phyloP scores from a whole-genome alignment of 2,113 vertebrate species.

The Mustela lutreola region DNA sequence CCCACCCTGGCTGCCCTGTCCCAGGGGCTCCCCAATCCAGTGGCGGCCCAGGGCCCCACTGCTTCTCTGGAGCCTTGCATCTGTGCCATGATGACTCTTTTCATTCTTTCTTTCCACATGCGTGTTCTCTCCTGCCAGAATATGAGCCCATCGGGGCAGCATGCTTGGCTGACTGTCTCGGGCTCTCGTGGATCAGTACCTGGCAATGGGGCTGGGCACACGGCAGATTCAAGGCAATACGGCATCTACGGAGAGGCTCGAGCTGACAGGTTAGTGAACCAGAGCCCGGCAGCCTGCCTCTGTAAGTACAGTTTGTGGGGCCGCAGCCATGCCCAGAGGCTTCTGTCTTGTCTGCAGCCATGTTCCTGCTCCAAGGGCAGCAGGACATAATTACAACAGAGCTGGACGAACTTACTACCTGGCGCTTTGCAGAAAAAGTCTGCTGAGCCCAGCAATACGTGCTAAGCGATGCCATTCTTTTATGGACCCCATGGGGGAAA shows the following conservation, averaged over 20 bases:
- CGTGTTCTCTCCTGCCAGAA: background rate
- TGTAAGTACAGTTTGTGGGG: background rate
- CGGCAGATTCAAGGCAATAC: accelerated
- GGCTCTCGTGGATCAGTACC: background rate
- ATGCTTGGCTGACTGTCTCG: background rate
- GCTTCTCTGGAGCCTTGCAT: too few species aligned
- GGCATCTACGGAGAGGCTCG: background rate
- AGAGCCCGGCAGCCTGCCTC: background rate
- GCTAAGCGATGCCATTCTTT: background rate
- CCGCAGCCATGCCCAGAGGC: background rate
- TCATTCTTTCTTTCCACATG: too few species aligned
- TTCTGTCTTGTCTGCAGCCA: background rate
- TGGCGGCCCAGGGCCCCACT: background rate
- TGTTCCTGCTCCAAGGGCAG: background rate
- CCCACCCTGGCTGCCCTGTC: background rate
- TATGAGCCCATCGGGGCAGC: accelerated
- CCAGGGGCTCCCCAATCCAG: background rate
- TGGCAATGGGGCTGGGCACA: background rate
- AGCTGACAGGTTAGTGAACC: background rate
- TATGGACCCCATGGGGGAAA: background rate
- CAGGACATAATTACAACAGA: background rate
- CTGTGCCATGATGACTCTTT: background rate
- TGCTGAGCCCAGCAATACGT: background rate
- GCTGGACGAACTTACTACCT: background rate
- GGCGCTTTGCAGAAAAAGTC: background rate